Conservation (phyloP, 2,888 invertebrate genomes). For the Oscheius sp. region DNA sequence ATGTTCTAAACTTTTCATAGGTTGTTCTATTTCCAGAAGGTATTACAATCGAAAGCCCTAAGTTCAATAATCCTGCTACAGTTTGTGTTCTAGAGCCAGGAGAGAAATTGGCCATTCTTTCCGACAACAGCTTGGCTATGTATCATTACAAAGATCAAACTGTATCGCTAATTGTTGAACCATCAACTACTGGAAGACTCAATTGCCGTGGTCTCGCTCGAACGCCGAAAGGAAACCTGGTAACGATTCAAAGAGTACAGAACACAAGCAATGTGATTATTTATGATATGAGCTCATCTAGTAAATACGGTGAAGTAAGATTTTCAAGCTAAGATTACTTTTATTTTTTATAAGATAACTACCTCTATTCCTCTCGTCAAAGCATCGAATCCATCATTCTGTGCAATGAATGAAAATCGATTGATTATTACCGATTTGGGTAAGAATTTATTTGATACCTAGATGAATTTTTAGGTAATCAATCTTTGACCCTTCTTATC, state of each 20-base stretch:
- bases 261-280: background rate
- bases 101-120: slow-evolving; percentile 32
- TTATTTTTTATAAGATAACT: background rate
- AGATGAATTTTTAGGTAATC: slow-evolving; percentile 10
- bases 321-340: background rate
- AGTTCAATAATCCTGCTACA: slow-evolving; percentile 17
- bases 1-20: background rate
- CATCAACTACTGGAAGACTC: background rate
- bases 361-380: background rate
- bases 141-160: background rate
- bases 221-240: slow-evolving; percentile 18
- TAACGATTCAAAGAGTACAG: slow-evolving; percentile 2
- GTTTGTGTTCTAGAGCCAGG: slow-evolving; percentile 36
- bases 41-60: background rate
- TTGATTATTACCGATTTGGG: slow-evolving; percentile 28
- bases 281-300: background rate
- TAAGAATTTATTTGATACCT: background rate
- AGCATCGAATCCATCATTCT: slow-evolving; percentile 12
- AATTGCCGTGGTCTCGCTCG: background rate
- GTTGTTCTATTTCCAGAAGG: slow-evolving; percentile 6
- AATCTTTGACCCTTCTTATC: background rate
- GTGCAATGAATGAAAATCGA: slow-evolving; percentile 14
- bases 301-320: background rate
- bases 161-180: background rate
- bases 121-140: slow-evolving; percentile 17